Evolutionary conservation across 1,140 invertebrate species (phyloP), one percentile per base, ranked within the genome.

Genomic region (Whitmania pigra): DNA sequence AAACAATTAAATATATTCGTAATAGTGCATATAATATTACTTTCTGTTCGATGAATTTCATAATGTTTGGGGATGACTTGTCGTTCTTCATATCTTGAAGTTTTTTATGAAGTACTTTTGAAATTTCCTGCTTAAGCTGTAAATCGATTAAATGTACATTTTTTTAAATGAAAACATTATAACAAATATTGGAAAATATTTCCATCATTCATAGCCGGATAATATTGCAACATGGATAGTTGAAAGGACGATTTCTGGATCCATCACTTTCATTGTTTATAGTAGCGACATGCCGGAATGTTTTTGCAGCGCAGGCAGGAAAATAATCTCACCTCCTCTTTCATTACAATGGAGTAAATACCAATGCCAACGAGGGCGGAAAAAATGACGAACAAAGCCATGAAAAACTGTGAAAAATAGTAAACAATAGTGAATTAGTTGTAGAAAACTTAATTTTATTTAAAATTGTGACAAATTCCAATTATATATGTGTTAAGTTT

Each of bases 371-470:
- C 75, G 11, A 82, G 74, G 18, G 78, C 75, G 20, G 76, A 76
- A 71, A 82, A 82, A 68, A 82, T 80, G 74, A 81, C 74, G 75
- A 81, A 82, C 20, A 82, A 74, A 49, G 76, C 75, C 11, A 80
- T 73, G 72, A 82, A 82, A 75, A 82, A 82, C 80, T 81, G 77
- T 76, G 71, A 54, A 69, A 49, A 36, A 36, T 36, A 36, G 9
- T 49, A 75, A 69, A 43, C 53, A 57, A 68, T 63, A 2, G 5
- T 63, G 60, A 63, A 20, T 31, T 63, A 27, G 18, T n/a, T n/a
- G n/a, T n/a, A n/a, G n/a, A n/a, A n/a, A 15, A 49, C 9, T 3
- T 36, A 36, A 36, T 36, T 36, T 36, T 36, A 36, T 36, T 36
- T 36, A 36, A 36, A 36, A 36, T 36, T 3, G 2, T 36, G 31